phyloP scores from a whole-genome alignment of 2,888 invertebrate genomes.

The Cheilosia scutellata region DNA sequence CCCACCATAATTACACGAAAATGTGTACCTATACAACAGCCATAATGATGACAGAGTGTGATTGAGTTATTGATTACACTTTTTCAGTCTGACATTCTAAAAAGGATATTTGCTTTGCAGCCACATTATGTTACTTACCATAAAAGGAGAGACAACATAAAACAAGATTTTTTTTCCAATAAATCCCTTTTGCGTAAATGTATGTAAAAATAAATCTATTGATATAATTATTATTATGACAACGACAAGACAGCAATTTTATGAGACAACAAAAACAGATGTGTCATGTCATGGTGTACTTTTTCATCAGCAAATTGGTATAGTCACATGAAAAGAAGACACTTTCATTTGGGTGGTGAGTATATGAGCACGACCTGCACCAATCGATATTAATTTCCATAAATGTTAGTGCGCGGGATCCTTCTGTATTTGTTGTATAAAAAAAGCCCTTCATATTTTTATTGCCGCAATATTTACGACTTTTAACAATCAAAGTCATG shows the following conservation, averaged over 20 bases:
- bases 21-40: too few relatives aligned
- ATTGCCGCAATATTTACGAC: background rate
- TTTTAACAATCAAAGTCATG: background rate
- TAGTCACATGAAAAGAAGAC: background rate
- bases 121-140: too few relatives aligned
- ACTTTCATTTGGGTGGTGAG: background rate
- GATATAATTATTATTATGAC: too few relatives aligned
- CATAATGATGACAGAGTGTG: too few relatives aligned
- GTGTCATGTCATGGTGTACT: constrained; percentile 11
- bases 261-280: background rate
- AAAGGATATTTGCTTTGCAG: background rate
- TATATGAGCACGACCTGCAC: background rate
- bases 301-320: constrained; percentile 34
- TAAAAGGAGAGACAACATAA: too few relatives aligned
- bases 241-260: background rate
- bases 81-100: background rate
- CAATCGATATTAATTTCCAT: constrained; percentile 7
- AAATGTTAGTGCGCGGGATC: background rate
- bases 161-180: too few relatives aligned
- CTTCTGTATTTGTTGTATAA: background rate
- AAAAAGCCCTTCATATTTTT: too few relatives aligned
- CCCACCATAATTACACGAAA: too few relatives aligned
- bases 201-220: too few relatives aligned
- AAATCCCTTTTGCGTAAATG: too few relatives aligned
- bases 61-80: too few relatives aligned